These are phyloP conservation scores for Rynchops niger DNA, from an alignment of 2,113 vertebrate genomes.

Conservation along the genomic window DNA sequence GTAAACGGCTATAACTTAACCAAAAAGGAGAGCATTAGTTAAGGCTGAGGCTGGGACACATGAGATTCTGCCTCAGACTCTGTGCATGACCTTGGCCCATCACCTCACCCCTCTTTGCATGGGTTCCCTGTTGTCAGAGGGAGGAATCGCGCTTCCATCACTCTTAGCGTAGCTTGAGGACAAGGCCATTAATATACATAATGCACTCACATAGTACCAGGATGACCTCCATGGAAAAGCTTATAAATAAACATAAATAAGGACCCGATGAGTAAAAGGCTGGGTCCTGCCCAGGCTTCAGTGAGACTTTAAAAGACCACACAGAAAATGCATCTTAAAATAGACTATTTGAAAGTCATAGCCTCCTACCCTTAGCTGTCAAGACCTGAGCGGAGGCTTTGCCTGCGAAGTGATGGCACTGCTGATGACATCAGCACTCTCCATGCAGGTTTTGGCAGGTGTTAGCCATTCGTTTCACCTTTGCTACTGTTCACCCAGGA, in stretches of 20 bases:
- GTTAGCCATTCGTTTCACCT: constrained; percentile 55
- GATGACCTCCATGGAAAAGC: constrained; percentile 51
- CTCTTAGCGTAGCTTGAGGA: constrained; percentile 27
- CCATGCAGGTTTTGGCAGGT: constrained; percentile 63
- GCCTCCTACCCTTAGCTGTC: constrained; percentile 62
- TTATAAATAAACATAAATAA: constrained; percentile 73
- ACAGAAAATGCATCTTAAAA: constrained; percentile 66
- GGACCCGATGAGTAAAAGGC: constrained; percentile 46
- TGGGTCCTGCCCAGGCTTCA: constrained; percentile 58
- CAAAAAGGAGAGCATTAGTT: background rate
- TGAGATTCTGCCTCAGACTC: background rate
- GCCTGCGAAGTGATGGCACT: constrained; percentile 54
- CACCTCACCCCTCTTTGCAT: background rate
- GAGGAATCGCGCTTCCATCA: constrained; percentile 1
- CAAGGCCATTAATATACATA: constrained; percentile 66
- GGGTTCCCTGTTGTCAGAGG: background rate
- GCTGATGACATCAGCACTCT: constrained; percentile 70
- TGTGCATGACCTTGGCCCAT: background rate
- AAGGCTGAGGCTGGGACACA: background rate
- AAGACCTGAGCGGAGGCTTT: constrained; percentile 41
- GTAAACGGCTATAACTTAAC: background rate
- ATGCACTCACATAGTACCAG: constrained; percentile 12
- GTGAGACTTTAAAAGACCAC: constrained; percentile 49
- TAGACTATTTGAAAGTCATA: constrained; percentile 61
- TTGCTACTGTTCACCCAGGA: constrained; percentile 70